These are phyloP conservation scores for Aphyosemion australe DNA, from an alignment of 2,113 vertebrate genomes.

Conservation along the genomic window DNA sequence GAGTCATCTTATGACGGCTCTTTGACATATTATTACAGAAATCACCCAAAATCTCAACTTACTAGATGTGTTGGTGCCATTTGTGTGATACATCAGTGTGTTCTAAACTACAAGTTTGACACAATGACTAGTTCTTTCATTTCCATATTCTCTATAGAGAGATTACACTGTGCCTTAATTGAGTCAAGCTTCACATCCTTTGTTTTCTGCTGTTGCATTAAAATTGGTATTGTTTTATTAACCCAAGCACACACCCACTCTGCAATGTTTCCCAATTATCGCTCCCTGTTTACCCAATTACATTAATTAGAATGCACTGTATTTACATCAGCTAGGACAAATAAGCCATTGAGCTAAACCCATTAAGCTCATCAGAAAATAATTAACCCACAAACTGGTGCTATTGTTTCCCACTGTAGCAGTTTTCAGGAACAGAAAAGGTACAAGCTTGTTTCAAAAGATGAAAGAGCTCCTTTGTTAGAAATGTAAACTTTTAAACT, in stretches of 20 bases:
- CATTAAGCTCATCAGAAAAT: constrained; percentile 57
- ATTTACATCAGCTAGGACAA: constrained; percentile 62
- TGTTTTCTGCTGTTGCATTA: not conserved
- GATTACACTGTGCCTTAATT: not conserved
- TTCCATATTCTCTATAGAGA: constrained; percentile 15
- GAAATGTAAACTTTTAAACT: not conserved
- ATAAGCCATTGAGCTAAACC: constrained; percentile 63
- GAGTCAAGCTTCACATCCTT: not conserved
- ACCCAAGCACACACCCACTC: constrained; percentile 17
- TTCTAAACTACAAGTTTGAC: constrained; percentile 25
- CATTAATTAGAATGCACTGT: constrained; percentile 69
- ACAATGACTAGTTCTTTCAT: constrained; percentile 25
- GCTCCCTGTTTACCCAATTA: constrained; percentile 58
- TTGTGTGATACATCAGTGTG: constrained; percentile 21
- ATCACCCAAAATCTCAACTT: constrained; percentile 40
- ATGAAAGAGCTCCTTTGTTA: too few relatives aligned
- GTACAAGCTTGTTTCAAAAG: not conserved
- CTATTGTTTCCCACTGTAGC: constrained; percentile 36
- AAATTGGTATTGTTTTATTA: constrained; percentile 47
- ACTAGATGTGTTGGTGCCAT: constrained; percentile 37
- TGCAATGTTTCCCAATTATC: constrained; percentile 56
- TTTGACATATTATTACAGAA: constrained; percentile 6
- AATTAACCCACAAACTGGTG: constrained; percentile 54
- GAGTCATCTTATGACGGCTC: constrained; percentile 27
- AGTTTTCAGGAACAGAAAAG: constrained; percentile 13